Percentiles rank a stretch among this genome's conserved stretches.
Evolutionary conservation across 2,113 vertebrate genomes (phyloP).

Genomic region (Sphaerodactylus townsendi): DNA sequence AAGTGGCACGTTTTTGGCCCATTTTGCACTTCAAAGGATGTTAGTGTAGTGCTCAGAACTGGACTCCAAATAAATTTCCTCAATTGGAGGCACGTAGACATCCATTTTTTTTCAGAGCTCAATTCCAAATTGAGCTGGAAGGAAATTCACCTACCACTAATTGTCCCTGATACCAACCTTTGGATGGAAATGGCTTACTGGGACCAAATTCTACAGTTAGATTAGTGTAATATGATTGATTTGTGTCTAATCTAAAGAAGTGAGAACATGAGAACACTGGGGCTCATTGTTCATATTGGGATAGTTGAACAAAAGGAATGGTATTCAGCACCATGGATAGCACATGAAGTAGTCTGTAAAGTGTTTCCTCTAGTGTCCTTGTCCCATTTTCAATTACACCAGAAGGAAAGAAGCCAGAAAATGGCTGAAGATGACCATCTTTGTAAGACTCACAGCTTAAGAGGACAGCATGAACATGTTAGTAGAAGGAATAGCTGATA

Average conservation of each 20-base stretch:
- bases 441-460: neutral
- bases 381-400: neutral
- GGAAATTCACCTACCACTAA: too few species aligned
- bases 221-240: neutral
- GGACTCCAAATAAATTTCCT: too few species aligned
- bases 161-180: neutral
- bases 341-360: neutral
- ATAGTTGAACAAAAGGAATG: neutral
- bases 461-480: neutral
- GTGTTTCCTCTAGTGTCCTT: neutral
- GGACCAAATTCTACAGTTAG: neutral
- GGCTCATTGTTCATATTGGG: neutral
- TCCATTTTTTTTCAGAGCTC: too few species aligned
- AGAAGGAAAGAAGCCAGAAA: neutral
- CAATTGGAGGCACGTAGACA: too few species aligned
- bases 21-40: too few species aligned
- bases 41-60: too few species aligned
- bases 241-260: neutral
- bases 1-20: too few species aligned
- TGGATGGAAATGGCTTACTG: neutral
- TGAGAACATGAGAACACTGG: neutral
- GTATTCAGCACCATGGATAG: slow-evolving; percentile 6
- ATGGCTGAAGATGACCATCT: neutral
- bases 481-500: neutral
- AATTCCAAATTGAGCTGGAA: too few species aligned